Conservation (phyloP, 2,113 vertebrate species). For the Spermophilus dauricus region DNA sequence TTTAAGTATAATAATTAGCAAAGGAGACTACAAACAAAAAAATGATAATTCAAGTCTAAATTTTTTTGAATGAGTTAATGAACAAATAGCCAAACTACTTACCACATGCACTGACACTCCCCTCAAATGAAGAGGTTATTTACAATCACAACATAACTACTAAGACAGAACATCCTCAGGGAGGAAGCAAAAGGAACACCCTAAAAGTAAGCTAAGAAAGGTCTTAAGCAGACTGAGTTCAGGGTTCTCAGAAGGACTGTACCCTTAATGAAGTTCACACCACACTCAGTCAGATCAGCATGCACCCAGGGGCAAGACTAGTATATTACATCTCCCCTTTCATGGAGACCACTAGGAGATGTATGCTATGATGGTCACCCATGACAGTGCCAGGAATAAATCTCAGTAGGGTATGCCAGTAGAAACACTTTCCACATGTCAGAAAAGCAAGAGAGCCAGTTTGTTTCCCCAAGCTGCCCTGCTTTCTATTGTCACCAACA, state of each 20-base stretch:
- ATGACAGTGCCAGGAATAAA: not conserved
- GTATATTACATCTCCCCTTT: not conserved
- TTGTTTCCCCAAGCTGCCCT: not conserved
- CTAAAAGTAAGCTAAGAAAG: not conserved
- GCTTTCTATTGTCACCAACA: not conserved
- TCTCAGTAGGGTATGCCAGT: not conserved
- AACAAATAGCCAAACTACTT: conserved; percentile 4
- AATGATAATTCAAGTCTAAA: not conserved
- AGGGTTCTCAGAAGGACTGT: not conserved
- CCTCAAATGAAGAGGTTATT: not conserved
- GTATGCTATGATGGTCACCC: not conserved
- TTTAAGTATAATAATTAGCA: conserved; percentile 41
- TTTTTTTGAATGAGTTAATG: not conserved
- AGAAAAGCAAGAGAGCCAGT: too few relatives aligned
- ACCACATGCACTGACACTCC: not conserved
- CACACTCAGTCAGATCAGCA: not conserved
- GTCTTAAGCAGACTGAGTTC: not conserved
- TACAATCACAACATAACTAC: not conserved
- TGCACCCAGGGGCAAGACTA: not conserved
- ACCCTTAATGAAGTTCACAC: not conserved
- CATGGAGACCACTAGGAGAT: not conserved
- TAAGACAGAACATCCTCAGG: not conserved
- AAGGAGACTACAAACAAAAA: conserved; percentile 1
- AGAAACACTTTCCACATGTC: not conserved
- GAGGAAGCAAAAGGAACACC: not conserved